phyloP scores from a whole-genome alignment of 30 jellyfish, hydroid and myxozoan species.

The Hydractinia symbiolongicarpus region DNA sequence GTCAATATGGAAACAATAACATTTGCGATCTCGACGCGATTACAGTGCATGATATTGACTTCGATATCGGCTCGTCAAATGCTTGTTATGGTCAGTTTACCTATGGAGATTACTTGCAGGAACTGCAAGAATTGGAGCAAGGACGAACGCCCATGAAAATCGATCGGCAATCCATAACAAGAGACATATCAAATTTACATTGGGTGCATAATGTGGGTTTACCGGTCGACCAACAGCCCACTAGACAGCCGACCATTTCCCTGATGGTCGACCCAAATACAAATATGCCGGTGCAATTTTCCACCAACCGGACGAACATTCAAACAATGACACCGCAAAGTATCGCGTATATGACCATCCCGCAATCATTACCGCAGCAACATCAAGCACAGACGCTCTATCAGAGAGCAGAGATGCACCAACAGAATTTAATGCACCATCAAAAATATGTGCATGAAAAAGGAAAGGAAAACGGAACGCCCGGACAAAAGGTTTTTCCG shows the following conservation, averaged over 20 bases:
- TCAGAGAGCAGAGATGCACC: constrained; percentile 25
- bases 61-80: constrained; percentile 57
- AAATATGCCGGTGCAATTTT: constrained; percentile 76
- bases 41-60: constrained; percentile 86
- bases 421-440: constrained; percentile 8
- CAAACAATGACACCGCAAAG: constrained; percentile 31
- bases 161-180: constrained; percentile 59
- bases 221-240: constrained; percentile 66
- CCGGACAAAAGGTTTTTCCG: constrained; percentile 80
- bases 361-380: constrained; percentile 31
- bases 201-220: constrained; percentile 83
- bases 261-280: constrained; percentile 94
- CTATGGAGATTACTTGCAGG: constrained; percentile 84
- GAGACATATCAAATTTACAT: constrained; percentile 75
- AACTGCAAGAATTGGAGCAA: constrained; percentile 33
- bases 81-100: constrained; percentile 72
- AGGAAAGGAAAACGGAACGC: constrained; percentile 76
- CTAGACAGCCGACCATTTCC: constrained; percentile 54
- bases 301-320: constrained; percentile 41
- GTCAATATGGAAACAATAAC: constrained; percentile 68
- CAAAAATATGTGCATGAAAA: constrained; percentile 32
- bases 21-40: constrained; percentile 75
- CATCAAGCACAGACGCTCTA: constrained; percentile 16
- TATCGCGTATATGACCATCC: constrained; percentile 21
- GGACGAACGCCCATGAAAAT: constrained; percentile 78